Evolutionary conservation across 35 echinoderm and acorn worm genomes (phyloP).

Genomic region (Stichopus chloronotus): DNA sequence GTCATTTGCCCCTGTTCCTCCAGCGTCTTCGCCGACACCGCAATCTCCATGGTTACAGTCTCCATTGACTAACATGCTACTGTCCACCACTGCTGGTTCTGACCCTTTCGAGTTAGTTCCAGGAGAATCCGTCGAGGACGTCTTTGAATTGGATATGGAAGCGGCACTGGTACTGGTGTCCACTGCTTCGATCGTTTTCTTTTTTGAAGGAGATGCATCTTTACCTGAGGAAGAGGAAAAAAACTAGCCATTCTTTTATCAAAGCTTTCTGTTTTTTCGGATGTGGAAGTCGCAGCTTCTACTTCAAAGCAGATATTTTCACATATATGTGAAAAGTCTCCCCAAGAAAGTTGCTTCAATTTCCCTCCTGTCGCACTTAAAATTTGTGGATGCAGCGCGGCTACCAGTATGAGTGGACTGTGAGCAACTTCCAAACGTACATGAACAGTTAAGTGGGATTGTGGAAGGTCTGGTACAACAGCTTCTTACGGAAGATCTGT

Average conservation of each 20-base stretch:
- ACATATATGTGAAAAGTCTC: background rate
- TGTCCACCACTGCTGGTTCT: constrained; percentile 4
- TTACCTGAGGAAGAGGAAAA: background rate
- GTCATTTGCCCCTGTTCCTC: background rate
- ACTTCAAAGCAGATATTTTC: background rate
- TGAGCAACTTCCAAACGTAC: no score
- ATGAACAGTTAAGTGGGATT: no score
- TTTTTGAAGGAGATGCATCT: background rate
- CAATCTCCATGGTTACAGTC: constrained; percentile 9
- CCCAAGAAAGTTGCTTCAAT: no score
- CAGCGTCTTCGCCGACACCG: background rate
- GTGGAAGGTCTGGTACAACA: no score
- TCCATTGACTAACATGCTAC: background rate
- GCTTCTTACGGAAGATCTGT: no score
- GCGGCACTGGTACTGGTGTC: background rate
- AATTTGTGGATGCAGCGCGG: no score
- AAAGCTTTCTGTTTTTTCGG: background rate
- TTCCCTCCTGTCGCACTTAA: no score
- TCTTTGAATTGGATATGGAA: background rate
- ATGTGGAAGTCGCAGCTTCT: background rate
- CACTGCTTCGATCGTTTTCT: background rate
- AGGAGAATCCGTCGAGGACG: background rate
- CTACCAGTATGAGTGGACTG: no score
- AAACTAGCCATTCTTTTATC: background rate
- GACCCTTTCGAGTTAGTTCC: background rate